A percentile compares a stretch with the other conserved stretches of the same genome.
Evolutionary conservation across 2,113 vertebrate species (phyloP).

Genomic region (Esox niger): DNA sequence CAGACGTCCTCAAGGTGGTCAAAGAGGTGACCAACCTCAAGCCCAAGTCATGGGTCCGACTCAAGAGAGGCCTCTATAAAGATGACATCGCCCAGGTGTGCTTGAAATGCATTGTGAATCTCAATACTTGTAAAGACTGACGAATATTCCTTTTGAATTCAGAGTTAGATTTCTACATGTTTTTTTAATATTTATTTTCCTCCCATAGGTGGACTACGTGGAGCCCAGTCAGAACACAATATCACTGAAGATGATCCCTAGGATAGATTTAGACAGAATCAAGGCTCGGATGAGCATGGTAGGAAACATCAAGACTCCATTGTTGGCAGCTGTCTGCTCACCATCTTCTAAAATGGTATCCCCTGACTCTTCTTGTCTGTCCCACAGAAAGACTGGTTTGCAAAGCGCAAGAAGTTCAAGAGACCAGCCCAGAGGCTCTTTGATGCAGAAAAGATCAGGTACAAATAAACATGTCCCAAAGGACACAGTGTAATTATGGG

Average conservation of each 20-base stretch:
- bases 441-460: constrained; percentile 94
- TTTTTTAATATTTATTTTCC: neutral
- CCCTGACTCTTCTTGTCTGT: neutral
- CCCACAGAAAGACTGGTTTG: constrained; percentile 91
- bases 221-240: constrained; percentile 97
- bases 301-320: neutral
- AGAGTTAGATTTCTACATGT: neutral
- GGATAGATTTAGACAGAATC: constrained; percentile 92
- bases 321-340: neutral
- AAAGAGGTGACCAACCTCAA: constrained; percentile 97
- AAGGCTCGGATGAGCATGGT: constrained; percentile 96
- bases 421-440: constrained; percentile 88
- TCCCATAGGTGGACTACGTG: constrained; percentile 86
- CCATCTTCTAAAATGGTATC: neutral
- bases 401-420: constrained; percentile 94
- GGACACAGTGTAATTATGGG: too few species aligned
- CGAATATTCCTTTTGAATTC: too few species aligned
- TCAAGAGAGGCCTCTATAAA: constrained; percentile 94
- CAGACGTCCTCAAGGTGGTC: constrained; percentile 93
- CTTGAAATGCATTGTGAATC: too few species aligned
- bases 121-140: too few species aligned
- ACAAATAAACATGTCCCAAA: neutral
- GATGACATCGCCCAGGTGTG: constrained; percentile 93
- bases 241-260: constrained; percentile 94
- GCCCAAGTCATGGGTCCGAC: constrained; percentile 93